These are phyloP conservation scores for Eupithecia tripunctaria DNA, from an alignment of 2,888 invertebrate species.

Conservation along the genomic window DNA sequence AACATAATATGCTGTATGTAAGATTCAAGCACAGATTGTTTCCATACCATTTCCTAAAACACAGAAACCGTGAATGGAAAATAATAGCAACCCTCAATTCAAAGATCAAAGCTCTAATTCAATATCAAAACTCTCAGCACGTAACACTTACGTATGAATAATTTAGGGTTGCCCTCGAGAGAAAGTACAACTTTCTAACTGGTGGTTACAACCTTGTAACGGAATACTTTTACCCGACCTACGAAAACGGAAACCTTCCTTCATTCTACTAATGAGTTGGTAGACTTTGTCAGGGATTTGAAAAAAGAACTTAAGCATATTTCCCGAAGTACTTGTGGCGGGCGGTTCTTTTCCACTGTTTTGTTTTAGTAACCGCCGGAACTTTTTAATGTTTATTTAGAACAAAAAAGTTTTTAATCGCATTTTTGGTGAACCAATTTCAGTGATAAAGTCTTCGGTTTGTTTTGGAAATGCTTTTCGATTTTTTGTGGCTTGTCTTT, in stretches of 20 bases:
- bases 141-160: conserved; percentile 53
- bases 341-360: conserved; percentile 42
- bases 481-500: conserved; percentile 24
- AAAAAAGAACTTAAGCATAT: conserved; percentile 55
- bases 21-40: conserved; percentile 2
- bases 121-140: conserved; percentile 49
- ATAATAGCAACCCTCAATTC: conserved; percentile 39
- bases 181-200: conserved; percentile 43
- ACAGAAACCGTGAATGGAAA: conserved; percentile 3
- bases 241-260: conserved; percentile 58
- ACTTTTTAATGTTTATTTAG: conserved; percentile 44
- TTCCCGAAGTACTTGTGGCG: conserved; percentile 54
- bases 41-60: neutral
- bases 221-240: conserved; percentile 46
- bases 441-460: conserved; percentile 39
- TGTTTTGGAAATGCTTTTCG: conserved; percentile 31
- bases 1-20: neutral
- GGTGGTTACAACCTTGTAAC: conserved; percentile 26
- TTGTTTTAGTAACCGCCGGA: conserved; percentile 37
- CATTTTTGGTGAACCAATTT: conserved; percentile 43
- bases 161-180: conserved; percentile 48
- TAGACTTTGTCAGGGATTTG: conserved; percentile 60
- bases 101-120: conserved; percentile 49
- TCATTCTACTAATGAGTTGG: conserved; percentile 68
- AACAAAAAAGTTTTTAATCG: conserved; percentile 42